Evolutionary conservation across 2,888 invertebrate genomes (phyloP).

Genomic region (Sphecodes monilicornis): DNA sequence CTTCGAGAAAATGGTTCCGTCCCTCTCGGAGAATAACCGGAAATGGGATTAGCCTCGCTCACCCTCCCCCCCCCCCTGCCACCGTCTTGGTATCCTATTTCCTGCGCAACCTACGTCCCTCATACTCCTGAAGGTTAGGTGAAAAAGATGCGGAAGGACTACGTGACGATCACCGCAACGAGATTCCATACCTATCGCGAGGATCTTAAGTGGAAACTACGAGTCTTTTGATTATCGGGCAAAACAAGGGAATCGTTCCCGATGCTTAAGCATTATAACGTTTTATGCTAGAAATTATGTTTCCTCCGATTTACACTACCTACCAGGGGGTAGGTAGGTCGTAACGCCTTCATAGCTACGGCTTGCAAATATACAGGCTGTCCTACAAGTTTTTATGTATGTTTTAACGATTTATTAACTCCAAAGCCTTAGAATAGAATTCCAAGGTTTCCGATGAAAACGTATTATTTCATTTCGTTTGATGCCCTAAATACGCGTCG

Average conservation of each 20-base stretch:
- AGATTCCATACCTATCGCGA: constrained; percentile 30
- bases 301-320: neutral
- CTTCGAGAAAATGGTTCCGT: constrained; percentile 10
- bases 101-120: constrained; percentile 43
- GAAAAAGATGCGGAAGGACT: constrained; percentile 39
- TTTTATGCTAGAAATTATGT: neutral
- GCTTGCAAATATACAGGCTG: neutral
- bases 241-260: neutral
- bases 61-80: neutral
- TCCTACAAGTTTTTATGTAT: neutral
- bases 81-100: constrained; percentile 48
- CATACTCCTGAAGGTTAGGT: constrained; percentile 13
- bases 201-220: neutral
- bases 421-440: too few relatives aligned
- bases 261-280: neutral
- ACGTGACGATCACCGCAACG: constrained; percentile 28
- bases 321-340: neutral
- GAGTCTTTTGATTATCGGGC: neutral
- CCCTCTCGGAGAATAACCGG: constrained; percentile 36
- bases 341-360: neutral
- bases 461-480: too few relatives aligned
- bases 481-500: too few relatives aligned
- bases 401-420: too few relatives aligned
- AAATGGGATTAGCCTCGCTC: constrained; percentile 47
- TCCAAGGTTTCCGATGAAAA: too few relatives aligned